Evolutionary conservation across 2,113 vertebrate genomes (phyloP), one percentile per base, ranked within the genome.

Genomic region (Megaleporinus macrocephalus): DNA sequence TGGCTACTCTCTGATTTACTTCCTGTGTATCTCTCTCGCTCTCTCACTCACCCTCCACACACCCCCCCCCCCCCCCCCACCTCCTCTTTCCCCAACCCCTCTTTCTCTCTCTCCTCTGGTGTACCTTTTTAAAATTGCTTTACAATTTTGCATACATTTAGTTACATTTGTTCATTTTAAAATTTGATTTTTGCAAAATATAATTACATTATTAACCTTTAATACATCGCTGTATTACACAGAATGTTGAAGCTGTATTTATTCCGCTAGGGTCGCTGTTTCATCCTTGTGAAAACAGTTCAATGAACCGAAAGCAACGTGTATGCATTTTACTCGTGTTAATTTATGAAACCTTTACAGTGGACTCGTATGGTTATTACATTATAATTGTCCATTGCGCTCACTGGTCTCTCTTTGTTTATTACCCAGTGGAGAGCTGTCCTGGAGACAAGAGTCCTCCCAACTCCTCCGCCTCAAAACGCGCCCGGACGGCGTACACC

Each of bases 401-500:
- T 91, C 83, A 89, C 82, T 91, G 82, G 91, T 88, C 20, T 30
- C 87, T 78, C 73, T 84, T 83, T 18, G 76, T 70, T 61, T 65
- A 85, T 85, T 80, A 83, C 91, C 88, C 95, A 99, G 97, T 96
- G 92, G 98, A 99, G 91, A 98, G 96, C 89, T 99, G 96, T 90
- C 94, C 97, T 85, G 97, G 95, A 90, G 98, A 99, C 92, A 99
- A 96, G 93, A 99, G 97, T 89, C 97, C 97, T 22, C 95, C 97
- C 0, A 97, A 96, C 88, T 98, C 97, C 88, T 94, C 97, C 11
- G 95, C 97, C 11, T 98, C 97, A 86, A 99, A 99, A 90, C 91
- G 97, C 89, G 98, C 98, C 66, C 96, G 98, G 92, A 99, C 98
- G 68, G 98, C 98, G 89, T 99, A 99, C 91, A 99, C 98, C 77